These are phyloP conservation scores for Chrysaora quinquecirrha DNA, from an alignment of 30 jellyfish, hydroid and myxozoan species.

Conservation along the genomic window DNA sequence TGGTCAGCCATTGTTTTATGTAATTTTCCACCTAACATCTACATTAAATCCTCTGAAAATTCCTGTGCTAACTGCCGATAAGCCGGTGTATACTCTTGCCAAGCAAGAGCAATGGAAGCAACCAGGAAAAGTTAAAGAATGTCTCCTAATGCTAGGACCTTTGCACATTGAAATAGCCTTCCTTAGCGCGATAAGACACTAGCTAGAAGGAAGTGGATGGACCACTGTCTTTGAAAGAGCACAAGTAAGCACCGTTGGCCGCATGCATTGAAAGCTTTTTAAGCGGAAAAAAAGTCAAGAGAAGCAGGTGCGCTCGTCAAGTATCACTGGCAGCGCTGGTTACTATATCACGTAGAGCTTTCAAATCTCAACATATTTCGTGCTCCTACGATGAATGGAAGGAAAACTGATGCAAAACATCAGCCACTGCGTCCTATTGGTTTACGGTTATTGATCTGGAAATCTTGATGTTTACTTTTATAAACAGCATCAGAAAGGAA, in stretches of 20 bases:
- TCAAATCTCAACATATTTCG: slow-evolving; percentile 7
- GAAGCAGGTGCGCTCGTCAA: slow-evolving; percentile 40
- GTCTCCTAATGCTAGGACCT: slow-evolving; percentile 35
- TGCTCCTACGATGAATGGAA: slow-evolving; percentile 25
- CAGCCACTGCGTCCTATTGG: slow-evolving; percentile 9
- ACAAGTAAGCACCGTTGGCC: slow-evolving; percentile 27
- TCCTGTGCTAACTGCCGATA: slow-evolving; percentile 36
- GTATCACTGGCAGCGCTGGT: slow-evolving; percentile 19
- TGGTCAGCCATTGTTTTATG: background rate
- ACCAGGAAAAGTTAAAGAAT: background rate
- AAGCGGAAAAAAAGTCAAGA: background rate
- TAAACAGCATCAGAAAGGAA: slow-evolving; percentile 15
- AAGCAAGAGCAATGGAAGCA: slow-evolving; percentile 33
- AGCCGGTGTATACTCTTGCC: slow-evolving; percentile 22
- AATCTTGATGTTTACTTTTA: slow-evolving; percentile 1
- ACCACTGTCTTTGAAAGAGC: slow-evolving; percentile 22
- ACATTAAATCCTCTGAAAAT: slow-evolving; percentile 43
- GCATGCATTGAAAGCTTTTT: slow-evolving; percentile 3
- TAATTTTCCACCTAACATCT: background rate
- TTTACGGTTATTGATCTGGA: slow-evolving; percentile 16
- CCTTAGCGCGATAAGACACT: slow-evolving; percentile 36
- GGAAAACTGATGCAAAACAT: background rate
- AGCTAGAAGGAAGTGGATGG: slow-evolving; percentile 64
- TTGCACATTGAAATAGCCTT: slow-evolving; percentile 49
- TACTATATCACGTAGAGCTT: slow-evolving; percentile 1